These are phyloP conservation scores for Rhinichthys klamathensis DNA, from an alignment of 2,113 vertebrate species.

Conservation along the genomic window DNA sequence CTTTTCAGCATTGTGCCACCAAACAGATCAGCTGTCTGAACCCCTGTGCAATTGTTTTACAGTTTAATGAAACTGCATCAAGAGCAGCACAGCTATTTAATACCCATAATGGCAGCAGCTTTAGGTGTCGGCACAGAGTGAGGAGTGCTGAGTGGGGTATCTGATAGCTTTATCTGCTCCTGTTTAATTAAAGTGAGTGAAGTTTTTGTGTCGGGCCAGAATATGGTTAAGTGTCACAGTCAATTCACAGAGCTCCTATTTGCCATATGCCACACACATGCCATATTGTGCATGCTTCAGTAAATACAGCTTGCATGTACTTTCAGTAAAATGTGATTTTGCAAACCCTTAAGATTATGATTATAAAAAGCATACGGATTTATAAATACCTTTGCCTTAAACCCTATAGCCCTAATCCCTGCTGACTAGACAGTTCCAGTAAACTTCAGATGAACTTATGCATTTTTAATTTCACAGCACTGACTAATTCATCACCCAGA, in stretches of 20 bases:
- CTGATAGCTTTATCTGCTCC: conserved; percentile 47
- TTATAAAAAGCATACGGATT: not conserved
- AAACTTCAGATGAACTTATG: conserved; percentile 49
- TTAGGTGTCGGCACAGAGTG: conserved; percentile 18
- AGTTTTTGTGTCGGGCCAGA: conserved; percentile 17
- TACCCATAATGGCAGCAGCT: conserved; percentile 31
- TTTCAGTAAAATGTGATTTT: not conserved
- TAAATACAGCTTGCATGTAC: not conserved
- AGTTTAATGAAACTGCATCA: conserved; percentile 30
- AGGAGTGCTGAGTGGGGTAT: conserved; percentile 39
- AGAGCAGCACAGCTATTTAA: conserved; percentile 14
- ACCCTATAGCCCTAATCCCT: not conserved
- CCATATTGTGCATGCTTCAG: conserved; percentile 26
- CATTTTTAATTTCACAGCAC: conserved; percentile 47
- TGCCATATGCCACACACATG: conserved; percentile 42
- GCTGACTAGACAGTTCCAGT: conserved; percentile 25
- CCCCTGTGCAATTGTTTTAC: not conserved
- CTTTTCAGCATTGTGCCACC: conserved; percentile 2
- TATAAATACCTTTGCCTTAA: not conserved
- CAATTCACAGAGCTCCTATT: conserved; percentile 33
- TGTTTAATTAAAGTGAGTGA: conserved; percentile 58
- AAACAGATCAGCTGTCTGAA: not conserved
- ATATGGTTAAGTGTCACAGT: conserved; percentile 38
- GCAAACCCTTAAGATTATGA: not conserved
- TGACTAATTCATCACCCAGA: conserved; percentile 51